phyloP scores from a whole-genome alignment of 2,797 vertebrate genomes.

The Perodicticus potto region DNA sequence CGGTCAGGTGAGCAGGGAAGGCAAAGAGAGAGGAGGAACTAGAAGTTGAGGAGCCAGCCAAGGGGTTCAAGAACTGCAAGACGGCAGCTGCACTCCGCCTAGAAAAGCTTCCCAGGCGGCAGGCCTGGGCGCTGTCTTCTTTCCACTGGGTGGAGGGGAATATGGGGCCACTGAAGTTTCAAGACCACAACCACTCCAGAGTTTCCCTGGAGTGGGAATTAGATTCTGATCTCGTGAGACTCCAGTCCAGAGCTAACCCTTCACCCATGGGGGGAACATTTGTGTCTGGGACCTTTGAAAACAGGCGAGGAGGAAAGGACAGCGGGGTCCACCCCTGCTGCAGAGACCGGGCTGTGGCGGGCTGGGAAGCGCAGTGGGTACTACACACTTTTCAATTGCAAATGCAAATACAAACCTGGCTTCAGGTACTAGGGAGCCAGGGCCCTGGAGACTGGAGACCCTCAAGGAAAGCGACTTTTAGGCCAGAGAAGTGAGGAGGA shows the following conservation, averaged over 20 bases:
- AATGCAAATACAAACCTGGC: background rate
- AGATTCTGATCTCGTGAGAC: background rate
- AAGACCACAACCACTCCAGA: background rate
- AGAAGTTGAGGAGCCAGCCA: background rate
- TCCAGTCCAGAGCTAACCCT: background rate
- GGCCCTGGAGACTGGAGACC: accelerated
- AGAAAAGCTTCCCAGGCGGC: accelerated
- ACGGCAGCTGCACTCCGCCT: background rate
- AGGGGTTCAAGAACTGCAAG: background rate
- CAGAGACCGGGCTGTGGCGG: background rate
- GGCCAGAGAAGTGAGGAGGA: background rate
- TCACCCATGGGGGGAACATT: too few relatives aligned
- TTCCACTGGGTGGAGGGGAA: background rate
- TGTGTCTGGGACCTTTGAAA: background rate
- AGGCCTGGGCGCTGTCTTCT: background rate
- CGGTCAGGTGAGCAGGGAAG: too few relatives aligned
- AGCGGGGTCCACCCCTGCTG: accelerated
- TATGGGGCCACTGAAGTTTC: background rate
- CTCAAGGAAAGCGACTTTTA: background rate
- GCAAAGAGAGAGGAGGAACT: background rate
- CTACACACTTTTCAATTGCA: background rate
- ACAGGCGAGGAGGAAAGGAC: accelerated
- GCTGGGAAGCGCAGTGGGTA: background rate
- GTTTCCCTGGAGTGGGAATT: background rate
- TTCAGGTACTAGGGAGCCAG: background rate